These are phyloP conservation scores for Hyposmocoma kahamanoa DNA, from an alignment of 1,140 invertebrate species.

Conservation along the genomic window DNA sequence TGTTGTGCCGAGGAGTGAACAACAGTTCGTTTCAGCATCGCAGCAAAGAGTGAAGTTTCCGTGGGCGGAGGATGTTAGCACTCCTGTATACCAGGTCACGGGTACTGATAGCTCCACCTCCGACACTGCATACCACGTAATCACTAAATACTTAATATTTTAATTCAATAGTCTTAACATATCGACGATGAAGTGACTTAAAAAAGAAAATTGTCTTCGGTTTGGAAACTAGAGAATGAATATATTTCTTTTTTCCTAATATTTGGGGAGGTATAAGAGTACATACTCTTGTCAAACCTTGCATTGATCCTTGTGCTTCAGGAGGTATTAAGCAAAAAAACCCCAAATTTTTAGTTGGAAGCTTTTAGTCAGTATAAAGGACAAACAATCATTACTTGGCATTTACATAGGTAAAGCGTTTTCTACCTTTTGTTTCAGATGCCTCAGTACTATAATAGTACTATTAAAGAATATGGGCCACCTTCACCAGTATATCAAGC, in stretches of 20 bases:
- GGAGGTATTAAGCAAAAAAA: too few species aligned
- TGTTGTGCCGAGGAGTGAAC: conserved; percentile 59
- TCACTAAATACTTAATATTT: conserved; percentile 2
- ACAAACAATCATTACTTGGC: not conserved
- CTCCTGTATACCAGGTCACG: conserved; percentile 50
- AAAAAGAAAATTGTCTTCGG: too few species aligned
- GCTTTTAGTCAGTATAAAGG: too few species aligned
- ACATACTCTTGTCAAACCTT: too few species aligned
- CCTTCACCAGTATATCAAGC: conserved; percentile 66
- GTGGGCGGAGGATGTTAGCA: conserved; percentile 61
- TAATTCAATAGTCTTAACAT: not conserved
- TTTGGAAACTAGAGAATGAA: too few species aligned
- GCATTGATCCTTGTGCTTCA: too few species aligned
- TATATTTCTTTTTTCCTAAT: too few species aligned
- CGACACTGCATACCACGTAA: conserved; percentile 61
- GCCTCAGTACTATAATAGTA: conserved; percentile 57
- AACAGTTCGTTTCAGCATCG: conserved; percentile 55
- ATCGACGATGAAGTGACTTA: too few species aligned
- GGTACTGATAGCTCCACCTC: conserved; percentile 67
- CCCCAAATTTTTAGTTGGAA: too few species aligned
- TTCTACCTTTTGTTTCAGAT: conserved; percentile 34
- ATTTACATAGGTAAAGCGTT: conserved; percentile 28
- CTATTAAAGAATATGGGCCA: conserved; percentile 41
- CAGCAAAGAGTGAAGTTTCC: conserved; percentile 67
- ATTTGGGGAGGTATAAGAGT: too few species aligned